These are phyloP conservation scores for Nipponacmea schrenckii DNA, from an alignment of 2,888 invertebrate genomes.

Conservation along the genomic window DNA sequence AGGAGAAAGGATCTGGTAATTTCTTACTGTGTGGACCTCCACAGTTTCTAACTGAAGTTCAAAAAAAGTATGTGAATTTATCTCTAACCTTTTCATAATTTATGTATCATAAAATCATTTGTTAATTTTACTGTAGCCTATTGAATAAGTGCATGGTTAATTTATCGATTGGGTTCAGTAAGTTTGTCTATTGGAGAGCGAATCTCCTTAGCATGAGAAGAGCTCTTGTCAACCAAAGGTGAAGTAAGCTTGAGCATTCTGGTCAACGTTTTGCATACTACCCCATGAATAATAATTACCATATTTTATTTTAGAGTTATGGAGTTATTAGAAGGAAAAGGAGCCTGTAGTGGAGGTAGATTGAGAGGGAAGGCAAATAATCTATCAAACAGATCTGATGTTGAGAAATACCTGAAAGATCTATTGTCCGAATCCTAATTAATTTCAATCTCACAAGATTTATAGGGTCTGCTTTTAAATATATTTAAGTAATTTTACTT, in stretches of 20 bases:
- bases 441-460: background rate
- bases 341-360: conserved; percentile 78
- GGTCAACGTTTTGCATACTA: too few species aligned
- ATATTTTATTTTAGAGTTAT: conserved; percentile 72
- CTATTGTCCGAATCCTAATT: background rate
- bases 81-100: background rate
- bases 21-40: conserved; percentile 71
- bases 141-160: too few species aligned
- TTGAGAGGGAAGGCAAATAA: conserved; percentile 83
- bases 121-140: too few species aligned
- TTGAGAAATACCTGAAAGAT: conserved; percentile 67
- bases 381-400: conserved; percentile 75
- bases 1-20: conserved; percentile 74
- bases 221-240: too few species aligned
- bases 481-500: too few species aligned
- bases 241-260: too few species aligned
- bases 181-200: too few species aligned
- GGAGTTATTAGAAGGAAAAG: conserved; percentile 80
- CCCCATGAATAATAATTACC: too few species aligned
- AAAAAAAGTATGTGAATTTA: conserved; percentile 73
- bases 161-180: too few species aligned
- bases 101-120: background rate
- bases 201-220: too few species aligned
- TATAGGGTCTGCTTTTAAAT: background rate
- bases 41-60: conserved; percentile 71